Base-by-base conservation (phyloP, 2,113 vertebrate genomes). In the Phycodurus eques region DNA sequence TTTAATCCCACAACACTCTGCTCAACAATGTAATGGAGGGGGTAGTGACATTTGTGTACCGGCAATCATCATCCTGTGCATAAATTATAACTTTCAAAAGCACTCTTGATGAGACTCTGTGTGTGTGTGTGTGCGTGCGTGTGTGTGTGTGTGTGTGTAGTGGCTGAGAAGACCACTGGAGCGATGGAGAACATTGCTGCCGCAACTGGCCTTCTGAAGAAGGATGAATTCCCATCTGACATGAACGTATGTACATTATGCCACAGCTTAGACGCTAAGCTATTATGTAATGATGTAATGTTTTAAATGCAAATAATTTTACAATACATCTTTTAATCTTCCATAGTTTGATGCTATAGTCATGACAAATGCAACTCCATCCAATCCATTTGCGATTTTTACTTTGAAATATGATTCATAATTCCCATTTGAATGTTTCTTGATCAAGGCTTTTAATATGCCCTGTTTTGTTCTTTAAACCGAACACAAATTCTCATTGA, bases 161-260 rank as follows among this genome's bases (percentile, higher is more conserved):
- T 98, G 94, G 96, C 97, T 73, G 97, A 99, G 92, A 98, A 95
- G 88, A 98, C 97, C 15, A 96, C 95, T 0, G 98, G 96, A 64
- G 98, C 96, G 0, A 92, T 97, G 0, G 98, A 96, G 71, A 99
- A 98, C 89, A 98, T 98, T 0, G 98, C 93, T 0, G 96, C 96
- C 0, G 98, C 97, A 81, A 98, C 98, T 0, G 98, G 98, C 60
- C 91, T 99, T 83, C 92, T 93, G 90, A 99, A 98, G 89, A 99
- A 95, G 83, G 96, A 99, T 51, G 98, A 99, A 39, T 98, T 98
- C 87, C 96, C 96, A 8, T 71, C 93, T 0, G 96, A 98, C 87
- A 90, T 98, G 88, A 99, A 98, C 83, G 98, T 98, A 90, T 84
- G 94, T 85, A 49, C 15, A 49, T 35, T n/a, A 5, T 43, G 27